Percentiles rank a stretch among this genome's conserved stretches.
These are phyloP conservation scores for Tolypeutes matacus DNA, from an alignment of 2,797 vertebrate genomes.

Conservation along the genomic window DNA sequence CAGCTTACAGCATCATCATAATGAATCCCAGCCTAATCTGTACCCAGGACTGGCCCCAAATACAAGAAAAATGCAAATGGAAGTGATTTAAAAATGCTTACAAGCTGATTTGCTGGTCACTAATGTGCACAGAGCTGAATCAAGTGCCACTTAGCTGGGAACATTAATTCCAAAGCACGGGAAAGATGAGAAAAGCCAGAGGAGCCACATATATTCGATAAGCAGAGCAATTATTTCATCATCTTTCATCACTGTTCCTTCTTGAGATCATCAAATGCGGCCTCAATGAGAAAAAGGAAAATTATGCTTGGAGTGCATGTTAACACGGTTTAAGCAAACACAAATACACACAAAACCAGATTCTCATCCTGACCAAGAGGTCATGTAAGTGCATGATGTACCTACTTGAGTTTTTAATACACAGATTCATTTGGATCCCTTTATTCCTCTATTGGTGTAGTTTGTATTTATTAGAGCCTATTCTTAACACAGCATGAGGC, in stretches of 20 bases:
- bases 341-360: neutral
- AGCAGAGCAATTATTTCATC: neutral
- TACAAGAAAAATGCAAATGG: constrained; percentile 13
- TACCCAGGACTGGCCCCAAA: neutral
- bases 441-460: neutral
- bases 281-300: neutral
- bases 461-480: neutral
- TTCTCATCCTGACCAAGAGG: neutral
- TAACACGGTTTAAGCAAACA: neutral
- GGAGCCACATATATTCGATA: neutral
- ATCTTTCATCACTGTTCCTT: neutral
- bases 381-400: neutral
- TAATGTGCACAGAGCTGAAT: neutral
- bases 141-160: neutral
- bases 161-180: neutral
- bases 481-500: neutral
- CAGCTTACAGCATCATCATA: neutral
- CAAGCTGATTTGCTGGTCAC: constrained; percentile 19
- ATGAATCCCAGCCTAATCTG: neutral
- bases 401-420: neutral
- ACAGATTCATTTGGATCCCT: neutral
- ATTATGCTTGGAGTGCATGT: neutral
- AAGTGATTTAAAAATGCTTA: constrained; percentile 2
- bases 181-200: constrained; percentile 4
- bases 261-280: constrained; percentile 2